Evolutionary conservation across 2,888 invertebrate genomes (phyloP).

Genomic region (Tenthredo notha): DNA sequence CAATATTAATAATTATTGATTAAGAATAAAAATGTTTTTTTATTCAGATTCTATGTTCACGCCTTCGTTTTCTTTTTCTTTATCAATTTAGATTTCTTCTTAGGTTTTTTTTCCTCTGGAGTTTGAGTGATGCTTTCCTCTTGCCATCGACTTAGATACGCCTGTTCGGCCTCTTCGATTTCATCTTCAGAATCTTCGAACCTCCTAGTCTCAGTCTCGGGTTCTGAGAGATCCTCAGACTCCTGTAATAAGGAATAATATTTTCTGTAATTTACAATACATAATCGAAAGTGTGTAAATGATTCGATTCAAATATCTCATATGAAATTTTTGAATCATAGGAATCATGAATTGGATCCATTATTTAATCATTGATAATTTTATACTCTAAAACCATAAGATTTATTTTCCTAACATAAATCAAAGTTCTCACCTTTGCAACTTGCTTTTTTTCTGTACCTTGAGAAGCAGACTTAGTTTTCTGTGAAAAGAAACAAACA

Average conservation of each 20-base stretch:
- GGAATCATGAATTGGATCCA: slow-evolving; percentile 43
- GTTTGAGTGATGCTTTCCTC: background rate
- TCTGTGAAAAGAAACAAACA: background rate
- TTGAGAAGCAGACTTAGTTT: background rate
- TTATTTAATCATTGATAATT: slow-evolving; percentile 40
- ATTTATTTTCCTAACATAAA: background rate
- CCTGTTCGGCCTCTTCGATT: slow-evolving; percentile 47
- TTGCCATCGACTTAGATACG: slow-evolving; percentile 36
- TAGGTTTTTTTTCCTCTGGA: background rate
- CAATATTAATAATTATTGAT: slow-evolving; percentile 24
- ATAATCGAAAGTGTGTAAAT: background rate
- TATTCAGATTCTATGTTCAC: background rate
- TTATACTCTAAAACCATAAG: background rate
- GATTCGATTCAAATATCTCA: background rate
- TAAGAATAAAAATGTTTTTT: background rate
- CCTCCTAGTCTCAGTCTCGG: background rate
- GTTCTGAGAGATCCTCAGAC: background rate
- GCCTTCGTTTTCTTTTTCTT: slow-evolving; percentile 41
- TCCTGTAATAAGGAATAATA: slow-evolving; percentile 14
- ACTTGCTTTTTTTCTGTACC: background rate
- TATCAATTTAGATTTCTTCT: slow-evolving; percentile 22
- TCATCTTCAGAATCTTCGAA: slow-evolving; percentile 39
- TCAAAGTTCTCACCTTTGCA: background rate
- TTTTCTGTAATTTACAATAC: background rate
- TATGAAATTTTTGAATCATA: slow-evolving; percentile 18